Conservation (phyloP, 1,140 invertebrate genomes). For the Megalopta genalis region DNA sequence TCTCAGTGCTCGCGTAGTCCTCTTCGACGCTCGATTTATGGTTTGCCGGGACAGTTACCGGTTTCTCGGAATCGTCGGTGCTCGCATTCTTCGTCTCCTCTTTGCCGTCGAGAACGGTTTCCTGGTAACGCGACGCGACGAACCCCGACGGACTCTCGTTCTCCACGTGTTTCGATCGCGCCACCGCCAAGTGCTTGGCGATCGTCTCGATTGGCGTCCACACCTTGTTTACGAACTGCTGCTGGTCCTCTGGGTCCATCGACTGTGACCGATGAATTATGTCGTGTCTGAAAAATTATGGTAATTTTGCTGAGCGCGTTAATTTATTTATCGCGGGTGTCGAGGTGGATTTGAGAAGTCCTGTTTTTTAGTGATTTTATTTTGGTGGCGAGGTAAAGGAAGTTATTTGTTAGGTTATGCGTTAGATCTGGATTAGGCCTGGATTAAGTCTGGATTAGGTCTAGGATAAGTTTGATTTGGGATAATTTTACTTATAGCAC, state of each 20-base stretch:
- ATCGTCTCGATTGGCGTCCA: conserved; percentile 70
- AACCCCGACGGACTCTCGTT: not conserved
- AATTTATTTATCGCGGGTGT: not conserved
- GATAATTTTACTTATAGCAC: no score
- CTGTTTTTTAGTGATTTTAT: no score
- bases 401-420: no score
- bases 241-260: conserved; percentile 56
- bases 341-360: no score
- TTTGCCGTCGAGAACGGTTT: conserved; percentile 48
- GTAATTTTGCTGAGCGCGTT: not conserved
- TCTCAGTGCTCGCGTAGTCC: conserved; percentile 52
- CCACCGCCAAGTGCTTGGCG: conserved; percentile 69
- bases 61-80: conserved; percentile 10
- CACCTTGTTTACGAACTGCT: conserved; percentile 63
- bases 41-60: conserved; percentile 23
- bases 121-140: conserved; percentile 52
- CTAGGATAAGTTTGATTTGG: no score
- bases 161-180: conserved; percentile 59
- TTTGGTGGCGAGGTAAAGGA: no score
- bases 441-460: no score
- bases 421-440: no score
- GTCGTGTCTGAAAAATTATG: conserved; percentile 67
- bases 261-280: conserved; percentile 66
- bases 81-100: not conserved
- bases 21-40: conserved; percentile 50